Evolutionary conservation across 2,888 invertebrate species (phyloP), one percentile per base, ranked within the genome.

Genomic region (Eupithecia exiguata): DNA sequence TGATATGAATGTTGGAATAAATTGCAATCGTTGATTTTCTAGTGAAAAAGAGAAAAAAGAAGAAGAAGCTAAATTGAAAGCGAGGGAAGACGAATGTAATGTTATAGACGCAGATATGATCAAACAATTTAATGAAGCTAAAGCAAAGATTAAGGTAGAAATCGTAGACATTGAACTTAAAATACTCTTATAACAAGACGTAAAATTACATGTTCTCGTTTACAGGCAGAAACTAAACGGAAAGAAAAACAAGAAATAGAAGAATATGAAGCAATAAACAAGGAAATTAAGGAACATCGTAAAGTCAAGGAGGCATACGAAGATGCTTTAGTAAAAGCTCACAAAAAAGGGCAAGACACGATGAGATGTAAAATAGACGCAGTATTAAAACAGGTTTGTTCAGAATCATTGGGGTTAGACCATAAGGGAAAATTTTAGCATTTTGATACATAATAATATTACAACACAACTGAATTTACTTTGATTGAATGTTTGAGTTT

Each of bases 291-390:
- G 43, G 62, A 70, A 75, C 63, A 30, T 30, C 70, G 72, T 18
- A 68, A 72, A 68, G 68, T 43, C 25, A 36, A 53, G 4, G 80
- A 84, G 70, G 77, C 82, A 38, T 76, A 77, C 25, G 83, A 85
- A 25, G 74, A 86, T 61, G 78, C 76, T 14, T 78, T 84, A 46
- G 82, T 79, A 12, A 80, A 84, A 72, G 68, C 80, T 30, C 84
- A 86, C 78, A 80, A 77, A 25, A 81, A 82, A 43, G 81, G 87
- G 53, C 83, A 87, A 66, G 87, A 88, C 0, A 81, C 74, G 69
- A 72, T 84, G 7, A 78, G 82, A 49, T 78, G 78, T 25, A 87
- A 82, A 77, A 82, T 84, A 38, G 80, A 83, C 71, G 62, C 76
- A 36, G 78, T 86, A 1, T 70, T 84, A 36, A 75, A 83, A 72